A percentile compares a stretch with the other conserved stretches of the same genome.
Evolutionary conservation across 2,888 invertebrate genomes (phyloP).

Genomic region (Alentia gelatinosa): DNA sequence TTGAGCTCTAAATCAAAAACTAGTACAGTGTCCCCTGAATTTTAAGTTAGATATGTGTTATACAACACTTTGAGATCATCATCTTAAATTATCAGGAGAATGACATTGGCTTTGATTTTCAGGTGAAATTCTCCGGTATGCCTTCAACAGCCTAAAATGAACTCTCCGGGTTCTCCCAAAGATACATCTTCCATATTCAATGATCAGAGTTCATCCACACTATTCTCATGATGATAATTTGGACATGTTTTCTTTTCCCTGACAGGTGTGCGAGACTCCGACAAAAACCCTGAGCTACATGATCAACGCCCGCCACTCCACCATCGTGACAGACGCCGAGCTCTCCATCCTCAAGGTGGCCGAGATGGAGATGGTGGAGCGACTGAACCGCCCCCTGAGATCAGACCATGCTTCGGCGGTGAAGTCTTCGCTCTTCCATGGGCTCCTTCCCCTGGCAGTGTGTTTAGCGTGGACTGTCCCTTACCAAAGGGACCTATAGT

Average conservation of each 20-base stretch:
- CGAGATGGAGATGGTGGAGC: constrained; percentile 54
- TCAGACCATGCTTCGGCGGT: neutral
- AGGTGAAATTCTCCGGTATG: too few relatives aligned
- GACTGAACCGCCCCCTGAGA: constrained; percentile 28
- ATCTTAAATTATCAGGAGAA: too few relatives aligned
- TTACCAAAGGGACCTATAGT: neutral
- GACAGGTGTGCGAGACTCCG: constrained; percentile 56
- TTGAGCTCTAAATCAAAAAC: too few relatives aligned
- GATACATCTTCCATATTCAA: too few relatives aligned
- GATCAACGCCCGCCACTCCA: constrained; percentile 59
- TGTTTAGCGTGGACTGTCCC: neutral
- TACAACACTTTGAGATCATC: too few relatives aligned
- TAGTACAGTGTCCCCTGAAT: too few relatives aligned
- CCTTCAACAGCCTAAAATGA: too few relatives aligned
- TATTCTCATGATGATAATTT: neutral
- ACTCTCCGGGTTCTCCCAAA: too few relatives aligned
- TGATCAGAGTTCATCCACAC: neutral
- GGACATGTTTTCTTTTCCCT: neutral
- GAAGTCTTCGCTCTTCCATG: neutral
- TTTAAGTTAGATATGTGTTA: too few relatives aligned
- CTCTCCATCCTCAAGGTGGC: constrained; percentile 63
- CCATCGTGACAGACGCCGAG: constrained; percentile 60
- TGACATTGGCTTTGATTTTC: too few relatives aligned
- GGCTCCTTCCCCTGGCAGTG: neutral
- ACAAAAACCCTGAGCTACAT: constrained; percentile 58